Evolutionary conservation across 2,113 vertebrate genomes (phyloP), one percentile per base, ranked within the genome.

Genomic region (Diadophis punctatus): DNA sequence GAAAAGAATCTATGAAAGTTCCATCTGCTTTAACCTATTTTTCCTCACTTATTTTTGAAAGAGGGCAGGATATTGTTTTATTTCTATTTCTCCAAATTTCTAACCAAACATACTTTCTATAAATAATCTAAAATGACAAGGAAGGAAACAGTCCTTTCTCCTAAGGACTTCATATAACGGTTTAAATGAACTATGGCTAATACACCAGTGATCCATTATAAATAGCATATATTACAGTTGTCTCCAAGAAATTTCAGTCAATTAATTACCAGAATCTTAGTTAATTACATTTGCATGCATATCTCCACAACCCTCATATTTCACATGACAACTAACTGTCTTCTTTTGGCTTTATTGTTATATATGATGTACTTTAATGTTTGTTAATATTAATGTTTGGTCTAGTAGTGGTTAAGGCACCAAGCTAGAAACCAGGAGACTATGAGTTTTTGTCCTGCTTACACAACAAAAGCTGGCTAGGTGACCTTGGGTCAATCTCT

Each of bases 1-100:
- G 91, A 12, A 12, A 86, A 27, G 11, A 80, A 8, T 80, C 48
- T 90, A 94, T 93, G 94, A 87, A 20, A 46, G 90, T 63, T 4
- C 39, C 23, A 52, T 91, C 46, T 86, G 25, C 23, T 63, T n/a
- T 9, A 43, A 46, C 43, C 20, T 48, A 39, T 34, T 48, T 23
- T 56, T 46, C 34, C 49, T 43, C 27, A 53, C 7, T 8, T 34
- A 39, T 14, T 51, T 16, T 51, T 93, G 91, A 89, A 55, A 49
- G n/a, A 16, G 52, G 11, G 39, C 25, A 60, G 10, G 2, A 80
- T 46, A 91, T 53, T 8, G 3, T 91, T 95, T 91, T 18, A 0
- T 51, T 92, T n/a, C 14, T 39, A 90, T 89, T 34, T 53, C 56
- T 93, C 53, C n/a, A 86, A 9, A 43, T 91, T 90, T 53, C 30